Percentiles rank a stretch among this genome's conserved stretches.
Evolutionary conservation across 2,888 invertebrate genomes (phyloP).

Genomic region (Melieria picta): DNA sequence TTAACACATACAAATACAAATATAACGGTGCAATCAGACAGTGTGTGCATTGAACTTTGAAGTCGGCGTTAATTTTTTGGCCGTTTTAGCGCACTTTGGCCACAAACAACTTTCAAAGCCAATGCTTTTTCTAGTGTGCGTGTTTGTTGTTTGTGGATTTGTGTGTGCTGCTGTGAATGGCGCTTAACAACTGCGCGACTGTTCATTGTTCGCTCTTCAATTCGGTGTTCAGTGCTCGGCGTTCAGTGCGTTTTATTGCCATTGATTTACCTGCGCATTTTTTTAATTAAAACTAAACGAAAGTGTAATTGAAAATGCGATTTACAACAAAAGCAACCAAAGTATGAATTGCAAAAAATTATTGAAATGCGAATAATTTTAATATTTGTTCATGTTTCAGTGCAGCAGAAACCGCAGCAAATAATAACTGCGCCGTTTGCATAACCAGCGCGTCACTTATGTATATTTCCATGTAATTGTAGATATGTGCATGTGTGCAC

Average conservation of each 20-base stretch:
- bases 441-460: not conserved
- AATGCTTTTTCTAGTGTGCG: not conserved
- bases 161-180: not conserved
- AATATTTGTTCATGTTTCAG: constrained; percentile 21
- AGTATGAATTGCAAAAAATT: not conserved
- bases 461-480: not conserved
- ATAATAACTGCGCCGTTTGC: constrained; percentile 20
- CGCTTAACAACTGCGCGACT: not conserved
- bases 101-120: too few relatives aligned
- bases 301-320: constrained; percentile 34
- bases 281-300: constrained; percentile 38
- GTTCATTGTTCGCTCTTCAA: constrained; percentile 2
- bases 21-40: not conserved
- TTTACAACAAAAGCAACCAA: constrained; percentile 10
- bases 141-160: not conserved
- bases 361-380: constrained; percentile 16
- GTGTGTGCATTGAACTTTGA: not conserved
- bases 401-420: constrained; percentile 17
- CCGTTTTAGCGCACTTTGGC: not conserved
- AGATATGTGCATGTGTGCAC: not conserved
- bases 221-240: constrained; percentile 2
- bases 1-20: constrained; percentile 15
- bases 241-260: constrained; percentile 25
- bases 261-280: constrained; percentile 35
- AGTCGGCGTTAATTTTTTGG: not conserved